Evolutionary conservation across 2,113 vertebrate genomes (phyloP).

Genomic region (Boleophthalmus pectinirostris): DNA sequence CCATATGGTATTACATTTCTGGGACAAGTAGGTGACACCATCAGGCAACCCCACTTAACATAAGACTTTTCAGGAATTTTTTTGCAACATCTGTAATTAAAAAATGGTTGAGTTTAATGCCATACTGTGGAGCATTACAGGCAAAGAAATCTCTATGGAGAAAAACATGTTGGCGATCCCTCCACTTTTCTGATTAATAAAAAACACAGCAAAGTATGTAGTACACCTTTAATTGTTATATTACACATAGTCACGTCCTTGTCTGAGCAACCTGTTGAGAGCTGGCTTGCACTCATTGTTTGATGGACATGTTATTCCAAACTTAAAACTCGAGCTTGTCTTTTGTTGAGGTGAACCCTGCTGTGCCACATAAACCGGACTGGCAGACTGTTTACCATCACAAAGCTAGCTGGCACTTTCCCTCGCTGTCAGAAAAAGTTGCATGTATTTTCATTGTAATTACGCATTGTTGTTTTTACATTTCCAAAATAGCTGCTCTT

Average conservation of each 20-base stretch:
- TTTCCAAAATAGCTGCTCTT: constrained; percentile 52
- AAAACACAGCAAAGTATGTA: too few relatives aligned
- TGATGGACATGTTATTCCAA: constrained; percentile 45
- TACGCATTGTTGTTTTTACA: constrained; percentile 52
- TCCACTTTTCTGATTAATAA: too few relatives aligned
- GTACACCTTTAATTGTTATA: neutral
- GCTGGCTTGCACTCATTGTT: constrained; percentile 17
- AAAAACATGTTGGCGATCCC: too few relatives aligned
- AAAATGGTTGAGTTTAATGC: too few relatives aligned
- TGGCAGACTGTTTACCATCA: constrained; percentile 67
- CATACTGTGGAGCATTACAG: too few relatives aligned
- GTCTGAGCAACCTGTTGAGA: constrained; percentile 36
- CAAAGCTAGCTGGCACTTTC: constrained; percentile 66
- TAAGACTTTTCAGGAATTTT: too few relatives aligned
- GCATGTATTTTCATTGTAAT: constrained; percentile 74
- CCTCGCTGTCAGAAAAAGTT: constrained; percentile 58
- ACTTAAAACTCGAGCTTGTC: constrained; percentile 38
- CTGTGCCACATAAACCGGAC: constrained; percentile 55
- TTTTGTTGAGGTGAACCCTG: constrained; percentile 58
- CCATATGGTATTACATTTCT: too few relatives aligned
- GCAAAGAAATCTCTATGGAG: too few relatives aligned
- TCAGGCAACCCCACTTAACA: too few relatives aligned
- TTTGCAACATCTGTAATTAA: too few relatives aligned
- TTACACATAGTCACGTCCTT: constrained; percentile 23
- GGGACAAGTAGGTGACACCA: too few relatives aligned